A percentile compares a stretch with the other conserved stretches of the same genome.
phyloP scores from a whole-genome alignment of 2,888 invertebrate genomes.

The Gryllus longicercus region DNA sequence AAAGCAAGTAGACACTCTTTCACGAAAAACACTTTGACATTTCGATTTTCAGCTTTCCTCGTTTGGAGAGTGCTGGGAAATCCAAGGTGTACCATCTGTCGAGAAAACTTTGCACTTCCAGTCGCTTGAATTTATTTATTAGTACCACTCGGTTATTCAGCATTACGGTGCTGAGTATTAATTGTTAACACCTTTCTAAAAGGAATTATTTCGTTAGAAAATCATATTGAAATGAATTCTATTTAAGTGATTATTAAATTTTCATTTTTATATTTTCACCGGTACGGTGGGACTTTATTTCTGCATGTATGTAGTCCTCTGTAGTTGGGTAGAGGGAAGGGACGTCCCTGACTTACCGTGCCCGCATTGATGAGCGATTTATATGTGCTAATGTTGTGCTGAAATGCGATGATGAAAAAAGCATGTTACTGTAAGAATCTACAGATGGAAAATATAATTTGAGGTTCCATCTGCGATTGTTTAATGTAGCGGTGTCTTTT shows the following conservation, averaged over 20 bases:
- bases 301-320: background rate
- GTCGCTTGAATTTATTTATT: constrained; percentile 31
- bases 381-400: background rate
- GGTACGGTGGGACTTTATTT: background rate
- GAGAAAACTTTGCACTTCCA: constrained; percentile 24
- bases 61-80: background rate
- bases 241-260: background rate
- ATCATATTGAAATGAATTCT: background rate
- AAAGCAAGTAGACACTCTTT: no score
- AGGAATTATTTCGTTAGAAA: background rate
- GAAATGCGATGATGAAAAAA: background rate
- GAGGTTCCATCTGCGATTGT: no score
- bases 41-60: no score
- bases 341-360: background rate
- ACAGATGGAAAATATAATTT: no score
- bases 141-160: constrained; percentile 20
- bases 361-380: background rate
- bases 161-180: background rate
- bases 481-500: no score
- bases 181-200: background rate
- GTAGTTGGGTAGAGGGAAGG: background rate
- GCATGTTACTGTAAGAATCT: no score
- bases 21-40: no score
- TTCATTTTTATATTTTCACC: background rate
- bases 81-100: constrained; percentile 25